Conservation (phyloP, 2,113 vertebrate species). For the Trinectes maculatus region DNA sequence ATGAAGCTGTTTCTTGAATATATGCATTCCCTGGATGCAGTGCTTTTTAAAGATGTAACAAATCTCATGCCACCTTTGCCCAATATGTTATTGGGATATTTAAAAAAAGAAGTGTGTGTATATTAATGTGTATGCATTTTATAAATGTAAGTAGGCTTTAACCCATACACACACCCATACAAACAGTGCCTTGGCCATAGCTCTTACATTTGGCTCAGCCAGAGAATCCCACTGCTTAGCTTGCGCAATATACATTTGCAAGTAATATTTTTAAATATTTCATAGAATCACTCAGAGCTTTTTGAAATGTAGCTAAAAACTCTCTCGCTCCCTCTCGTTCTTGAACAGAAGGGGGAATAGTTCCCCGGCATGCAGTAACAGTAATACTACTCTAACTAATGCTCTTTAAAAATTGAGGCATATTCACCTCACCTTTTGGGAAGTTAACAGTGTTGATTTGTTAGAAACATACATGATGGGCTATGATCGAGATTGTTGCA, state of each 20-base stretch:
- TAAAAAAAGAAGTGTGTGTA: neutral
- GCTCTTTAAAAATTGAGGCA: slow-evolving; percentile 11
- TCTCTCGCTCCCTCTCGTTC: slow-evolving; percentile 31
- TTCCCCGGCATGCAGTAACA: slow-evolving; percentile 21
- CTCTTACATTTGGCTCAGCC: slow-evolving; percentile 5
- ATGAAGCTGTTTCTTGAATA: neutral
- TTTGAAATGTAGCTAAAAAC: slow-evolving; percentile 34
- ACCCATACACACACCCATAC: slow-evolving; percentile 24
- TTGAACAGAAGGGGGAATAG: slow-evolving; percentile 14
- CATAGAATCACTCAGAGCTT: slow-evolving; percentile 32
- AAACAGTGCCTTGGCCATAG: slow-evolving; percentile 2
- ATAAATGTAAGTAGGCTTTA: too few relatives aligned
- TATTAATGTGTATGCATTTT: too few relatives aligned
- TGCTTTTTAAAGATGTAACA: neutral
- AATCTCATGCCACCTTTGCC: neutral
- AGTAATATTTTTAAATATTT: slow-evolving; percentile 56
- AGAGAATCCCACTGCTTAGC: slow-evolving; percentile 20
- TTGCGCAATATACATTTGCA: slow-evolving; percentile 34
- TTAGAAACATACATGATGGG: neutral
- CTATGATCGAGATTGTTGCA: neutral
- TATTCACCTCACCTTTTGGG: neutral
- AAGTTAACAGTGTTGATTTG: neutral
- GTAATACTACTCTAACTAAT: slow-evolving; percentile 11
- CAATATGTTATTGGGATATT: neutral
- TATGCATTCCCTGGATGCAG: neutral